Base-by-base conservation (phyloP, 2,113 vertebrate species). In the Cynopterus brachyotis region DNA sequence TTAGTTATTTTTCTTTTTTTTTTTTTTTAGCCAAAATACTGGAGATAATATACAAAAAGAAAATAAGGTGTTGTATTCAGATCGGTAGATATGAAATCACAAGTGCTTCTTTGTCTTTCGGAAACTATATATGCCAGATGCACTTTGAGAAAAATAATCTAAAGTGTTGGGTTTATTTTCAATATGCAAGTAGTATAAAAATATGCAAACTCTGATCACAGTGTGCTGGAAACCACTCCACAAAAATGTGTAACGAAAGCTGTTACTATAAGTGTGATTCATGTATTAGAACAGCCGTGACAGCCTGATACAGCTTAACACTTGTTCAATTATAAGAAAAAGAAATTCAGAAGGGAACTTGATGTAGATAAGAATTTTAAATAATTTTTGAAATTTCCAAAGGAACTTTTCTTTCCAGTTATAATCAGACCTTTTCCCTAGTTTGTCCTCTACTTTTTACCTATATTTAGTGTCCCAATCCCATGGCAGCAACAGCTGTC, bases 201-300 rank as follows among this genome's bases (percentile, higher is more conserved):
- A 98, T 98, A 98, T 95, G 97, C 98, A 97, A 97, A 94, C 97
- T 96, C 98, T 24, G 96, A 98, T 98, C 95, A 91, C 86, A 98
- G 96, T 8, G 83, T 97, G 97, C 97, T 98, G 97, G 98, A 98
- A 98, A 98, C 97, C 95, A 94, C 97, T 98, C 97, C 98, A 98
- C 98, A 98, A 98, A 99, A 98, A 99, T 98, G 98, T 99, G 98
- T 99, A 99, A 99, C 96, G 97, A 99, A 99, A 99, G 98, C 98
- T 98, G 98, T 98, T 98, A 97, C 97, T 98, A 57, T 89, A 97
- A 98, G 98, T 24, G 95, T 76, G 66, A 97, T 94, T 98, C 98
- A 93, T 98, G 98, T 98, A 97, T 97, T 96, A 97, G 97, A 98
- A 98, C 98, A 98, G 98, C 98, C 98, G 98, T 98, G 98, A 97